Evolutionary conservation across 1,140 invertebrate genomes (phyloP).

Genomic region (Eurosta solidaginis): DNA sequence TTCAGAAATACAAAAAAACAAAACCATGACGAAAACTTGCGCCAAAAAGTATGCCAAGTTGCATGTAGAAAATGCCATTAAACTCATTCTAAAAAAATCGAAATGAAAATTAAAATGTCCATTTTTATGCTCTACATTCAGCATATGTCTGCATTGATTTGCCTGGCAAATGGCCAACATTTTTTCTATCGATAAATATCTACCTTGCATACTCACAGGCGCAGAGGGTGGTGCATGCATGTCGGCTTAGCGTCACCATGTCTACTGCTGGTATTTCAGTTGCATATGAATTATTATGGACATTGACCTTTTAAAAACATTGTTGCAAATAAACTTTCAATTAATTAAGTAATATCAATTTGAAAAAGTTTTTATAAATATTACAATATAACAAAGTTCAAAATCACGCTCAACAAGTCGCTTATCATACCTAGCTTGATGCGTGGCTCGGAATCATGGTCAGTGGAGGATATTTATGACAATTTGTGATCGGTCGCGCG

Average conservation of each 20-base stretch:
- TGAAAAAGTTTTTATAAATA: too few species aligned
- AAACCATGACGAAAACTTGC: background rate
- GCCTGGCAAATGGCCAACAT: background rate
- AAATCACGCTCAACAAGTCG: too few species aligned
- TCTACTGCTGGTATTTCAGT: background rate
- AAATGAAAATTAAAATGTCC: background rate
- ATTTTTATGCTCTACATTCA: background rate
- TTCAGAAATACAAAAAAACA: background rate
- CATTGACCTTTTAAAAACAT: background rate
- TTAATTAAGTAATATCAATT: too few species aligned
- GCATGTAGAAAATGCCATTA: background rate
- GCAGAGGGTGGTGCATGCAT: too few species aligned
- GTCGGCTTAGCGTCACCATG: background rate
- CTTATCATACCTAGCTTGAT: too few species aligned
- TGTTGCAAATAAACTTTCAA: background rate
- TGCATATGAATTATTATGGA: background rate
- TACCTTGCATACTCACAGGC: background rate
- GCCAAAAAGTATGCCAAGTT: constrained; percentile 15
- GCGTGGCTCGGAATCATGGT: too few species aligned
- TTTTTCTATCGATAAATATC: background rate
- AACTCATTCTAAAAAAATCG: background rate
- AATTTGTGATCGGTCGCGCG: too few species aligned
- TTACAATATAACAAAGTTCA: too few species aligned
- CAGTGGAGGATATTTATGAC: too few species aligned
- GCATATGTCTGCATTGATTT: background rate